Evolutionary conservation across 2,113 vertebrate species (phyloP), one percentile per base, ranked within the genome.

Genomic region (Centropus unirufus): DNA sequence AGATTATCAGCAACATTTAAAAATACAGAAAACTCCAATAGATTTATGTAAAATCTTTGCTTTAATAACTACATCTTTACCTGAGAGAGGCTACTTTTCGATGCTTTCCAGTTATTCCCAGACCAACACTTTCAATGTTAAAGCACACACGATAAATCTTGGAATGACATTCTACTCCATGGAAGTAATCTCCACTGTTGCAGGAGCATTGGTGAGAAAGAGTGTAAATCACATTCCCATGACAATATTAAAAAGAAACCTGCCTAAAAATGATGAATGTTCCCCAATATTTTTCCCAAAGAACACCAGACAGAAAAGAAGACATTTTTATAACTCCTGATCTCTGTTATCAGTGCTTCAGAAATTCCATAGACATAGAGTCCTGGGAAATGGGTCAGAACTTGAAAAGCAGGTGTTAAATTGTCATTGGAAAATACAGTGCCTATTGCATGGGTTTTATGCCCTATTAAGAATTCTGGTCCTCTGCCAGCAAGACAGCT

Each of bases 191-290:
- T 83, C 72, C 23, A 30, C 26, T 76, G 19, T 89, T 92, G 59
- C 61, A 79, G 79, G 51, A 94, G 29, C 34, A 83, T 3, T 66
- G 52, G 46, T 66, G 74, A 92, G 81, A 95, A 79, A 66, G 51
- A 69, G 32, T 83, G 77, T 94, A 97, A 96, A 97, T 96, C 87
- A 83, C 42, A 59, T 96, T 96, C 90, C 91, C 86, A n/a, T 93
- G 94, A 54, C 11, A 24, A 46, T 57, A 78, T 74, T 90, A 82
- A 82, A 94, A 90, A 62, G 30, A 91, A 89, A 93, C 17, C 42
- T 80, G 26, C 80, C 94, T 95, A 94, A 94, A 96, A 94, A 94
- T 93, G 75, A 97, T 96, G 5, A 80, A 96, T 95, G 51, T 73
- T 32, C 47, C 75, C 79, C 70, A 95, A 21, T 88, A 58, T 77